A percentile compares a stretch with the other conserved stretches of the same genome.
Evolutionary conservation across 2,113 vertebrate species (phyloP).

Genomic region (Chloroceryle aenea): DNA sequence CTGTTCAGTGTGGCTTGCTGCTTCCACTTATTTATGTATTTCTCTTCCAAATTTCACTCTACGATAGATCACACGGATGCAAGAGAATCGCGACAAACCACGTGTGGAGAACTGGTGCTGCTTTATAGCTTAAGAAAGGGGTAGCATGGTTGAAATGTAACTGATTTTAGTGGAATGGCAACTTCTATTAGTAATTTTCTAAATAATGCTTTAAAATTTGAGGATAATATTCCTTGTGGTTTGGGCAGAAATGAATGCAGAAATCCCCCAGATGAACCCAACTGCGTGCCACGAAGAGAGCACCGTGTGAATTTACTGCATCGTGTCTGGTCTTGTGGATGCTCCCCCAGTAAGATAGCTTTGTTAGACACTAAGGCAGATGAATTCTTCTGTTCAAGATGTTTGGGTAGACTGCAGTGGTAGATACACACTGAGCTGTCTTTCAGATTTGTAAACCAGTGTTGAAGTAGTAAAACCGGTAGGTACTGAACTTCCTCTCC

Average conservation of each 20-base stretch:
- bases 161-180: not conserved
- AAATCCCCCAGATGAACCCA: not conserved
- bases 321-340: not conserved
- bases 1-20: not conserved
- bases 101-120: not conserved
- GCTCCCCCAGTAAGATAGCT: not conserved
- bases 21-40: not conserved
- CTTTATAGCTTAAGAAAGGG: not conserved
- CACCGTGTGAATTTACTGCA: not conserved
- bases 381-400: not conserved
- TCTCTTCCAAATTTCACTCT: not conserved
- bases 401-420: not conserved
- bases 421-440: rapidly evolving
- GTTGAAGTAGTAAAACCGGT: not conserved
- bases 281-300: not conserved
- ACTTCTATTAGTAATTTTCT: not conserved
- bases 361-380: not conserved
- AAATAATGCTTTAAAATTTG: not conserved
- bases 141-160: not conserved
- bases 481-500: not conserved
- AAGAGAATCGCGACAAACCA: not conserved
- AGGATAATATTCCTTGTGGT: not conserved
- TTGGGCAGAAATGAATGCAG: not conserved
- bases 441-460: not conserved
- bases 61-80: not conserved